Conservation (phyloP, 2,888 invertebrate genomes). For the Cryptus viduatorius region DNA sequence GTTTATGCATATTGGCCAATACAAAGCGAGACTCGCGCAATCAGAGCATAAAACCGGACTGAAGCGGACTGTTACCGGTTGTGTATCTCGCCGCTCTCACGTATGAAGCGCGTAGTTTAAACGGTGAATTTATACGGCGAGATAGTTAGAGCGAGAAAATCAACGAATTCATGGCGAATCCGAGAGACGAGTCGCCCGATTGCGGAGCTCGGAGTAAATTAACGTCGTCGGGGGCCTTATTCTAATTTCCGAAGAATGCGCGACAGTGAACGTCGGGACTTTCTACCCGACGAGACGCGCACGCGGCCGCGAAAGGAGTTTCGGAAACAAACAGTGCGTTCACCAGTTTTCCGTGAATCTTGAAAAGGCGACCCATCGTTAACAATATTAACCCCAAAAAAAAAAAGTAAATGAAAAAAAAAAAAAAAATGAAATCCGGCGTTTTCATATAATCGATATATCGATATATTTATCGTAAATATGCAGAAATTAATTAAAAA, state of each 20-base stretch:
- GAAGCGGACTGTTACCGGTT: constrained; percentile 25
- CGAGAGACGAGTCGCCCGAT: constrained; percentile 28
- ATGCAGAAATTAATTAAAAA: no score
- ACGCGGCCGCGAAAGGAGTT: constrained; percentile 11
- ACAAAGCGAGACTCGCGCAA: constrained; percentile 33
- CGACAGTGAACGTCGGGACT: constrained; percentile 14
- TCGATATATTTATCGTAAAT: no score
- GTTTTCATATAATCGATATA: no score
- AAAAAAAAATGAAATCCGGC: no score
- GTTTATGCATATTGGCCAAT: constrained; percentile 31
- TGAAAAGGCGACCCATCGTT: no score
- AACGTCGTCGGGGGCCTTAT: constrained; percentile 3
- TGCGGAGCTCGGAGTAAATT: constrained; percentile 27
- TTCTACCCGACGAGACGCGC: constrained; percentile 15
- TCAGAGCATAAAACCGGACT: constrained; percentile 64
- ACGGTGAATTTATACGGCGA: constrained; percentile 7
- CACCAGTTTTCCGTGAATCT: no score
- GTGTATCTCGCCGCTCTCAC: neutral
- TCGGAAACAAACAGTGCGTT: constrained; percentile 5
- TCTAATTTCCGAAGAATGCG: constrained; percentile 12
- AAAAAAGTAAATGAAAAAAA: no score
- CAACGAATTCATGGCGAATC: constrained; percentile 6
- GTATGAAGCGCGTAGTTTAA: constrained; percentile 8
- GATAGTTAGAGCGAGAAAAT: constrained; percentile 26
- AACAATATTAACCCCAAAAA: no score